phyloP scores from a whole-genome alignment of 1,140 invertebrate genomes.

The Leptonema lineaticorne region DNA sequence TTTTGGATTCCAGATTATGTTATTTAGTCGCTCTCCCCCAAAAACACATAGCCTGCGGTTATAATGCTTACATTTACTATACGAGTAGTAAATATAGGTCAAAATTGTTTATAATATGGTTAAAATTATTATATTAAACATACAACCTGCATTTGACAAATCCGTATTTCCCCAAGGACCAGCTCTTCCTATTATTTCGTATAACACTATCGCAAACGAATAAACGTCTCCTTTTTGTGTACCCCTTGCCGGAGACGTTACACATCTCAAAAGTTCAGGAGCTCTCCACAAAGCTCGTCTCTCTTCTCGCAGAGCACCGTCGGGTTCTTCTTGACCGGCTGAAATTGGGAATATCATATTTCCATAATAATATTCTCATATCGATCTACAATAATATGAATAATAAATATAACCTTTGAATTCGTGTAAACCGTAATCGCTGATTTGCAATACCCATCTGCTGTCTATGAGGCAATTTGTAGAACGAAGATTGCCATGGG shows the following conservation, averaged over 20 bases:
- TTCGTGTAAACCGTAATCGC: conserved; percentile 76
- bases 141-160: conserved; percentile 61
- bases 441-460: conserved; percentile 77
- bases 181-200: conserved; percentile 67
- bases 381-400: neutral
- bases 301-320: conserved; percentile 52
- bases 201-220: conserved; percentile 69
- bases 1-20: too few species aligned
- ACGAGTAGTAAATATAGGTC: too few species aligned
- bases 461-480: conserved; percentile 79
- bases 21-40: too few species aligned
- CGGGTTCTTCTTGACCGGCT: conserved; percentile 59
- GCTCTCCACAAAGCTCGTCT: conserved; percentile 64
- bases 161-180: conserved; percentile 70
- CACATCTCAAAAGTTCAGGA: conserved; percentile 65
- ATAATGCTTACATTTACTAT: too few species aligned
- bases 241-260: conserved; percentile 57
- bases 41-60: too few species aligned
- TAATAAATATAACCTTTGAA: conserved; percentile 62
- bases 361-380: neutral
- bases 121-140: neutral
- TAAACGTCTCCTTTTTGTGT: conserved; percentile 75
- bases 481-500: conserved; percentile 75
- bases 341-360: neutral
- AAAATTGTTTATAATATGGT: too few species aligned